These are phyloP conservation scores for Hartigia nigra DNA, from an alignment of 2,888 invertebrate species.

Conservation along the genomic window DNA sequence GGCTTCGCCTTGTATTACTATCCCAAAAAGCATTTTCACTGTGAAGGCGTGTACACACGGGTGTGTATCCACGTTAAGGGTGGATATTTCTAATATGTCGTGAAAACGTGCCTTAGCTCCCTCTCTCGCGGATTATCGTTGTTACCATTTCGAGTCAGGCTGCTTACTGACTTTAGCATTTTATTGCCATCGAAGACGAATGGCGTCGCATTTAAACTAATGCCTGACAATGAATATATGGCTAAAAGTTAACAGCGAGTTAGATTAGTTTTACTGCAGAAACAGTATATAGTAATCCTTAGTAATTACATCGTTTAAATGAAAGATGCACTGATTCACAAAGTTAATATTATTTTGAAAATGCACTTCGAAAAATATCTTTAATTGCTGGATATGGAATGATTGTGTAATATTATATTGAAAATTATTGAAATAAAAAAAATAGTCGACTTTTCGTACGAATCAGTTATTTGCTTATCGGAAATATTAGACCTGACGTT, in stretches of 20 bases:
- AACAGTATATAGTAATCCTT: neutral
- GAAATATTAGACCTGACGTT: conserved; percentile 16
- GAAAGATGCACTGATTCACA: neutral
- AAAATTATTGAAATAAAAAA: neutral
- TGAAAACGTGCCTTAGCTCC: conserved; percentile 21
- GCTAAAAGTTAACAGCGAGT: neutral
- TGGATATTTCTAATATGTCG: conserved; percentile 17
- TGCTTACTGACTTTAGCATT: conserved; percentile 18
- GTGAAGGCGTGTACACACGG: neutral
- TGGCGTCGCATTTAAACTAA: conserved; percentile 15
- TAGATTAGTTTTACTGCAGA: neutral
- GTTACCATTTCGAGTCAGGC: conserved; percentile 18
- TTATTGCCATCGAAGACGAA: conserved; percentile 20
- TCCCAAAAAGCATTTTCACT: neutral
- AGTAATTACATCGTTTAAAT: neutral
- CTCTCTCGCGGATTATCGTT: conserved; percentile 21
- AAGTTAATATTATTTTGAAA: neutral
- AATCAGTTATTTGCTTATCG: conserved; percentile 18
- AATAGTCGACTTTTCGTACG: neutral
- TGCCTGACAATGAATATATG: neutral
- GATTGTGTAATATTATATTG: neutral
- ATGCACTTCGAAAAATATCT: neutral
- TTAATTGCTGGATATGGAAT: neutral
- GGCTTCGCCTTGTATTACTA: neutral
- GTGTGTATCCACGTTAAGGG: conserved; percentile 6